Conservation (phyloP, 2,113 vertebrate species). For the Mastomys natalensis region DNA sequence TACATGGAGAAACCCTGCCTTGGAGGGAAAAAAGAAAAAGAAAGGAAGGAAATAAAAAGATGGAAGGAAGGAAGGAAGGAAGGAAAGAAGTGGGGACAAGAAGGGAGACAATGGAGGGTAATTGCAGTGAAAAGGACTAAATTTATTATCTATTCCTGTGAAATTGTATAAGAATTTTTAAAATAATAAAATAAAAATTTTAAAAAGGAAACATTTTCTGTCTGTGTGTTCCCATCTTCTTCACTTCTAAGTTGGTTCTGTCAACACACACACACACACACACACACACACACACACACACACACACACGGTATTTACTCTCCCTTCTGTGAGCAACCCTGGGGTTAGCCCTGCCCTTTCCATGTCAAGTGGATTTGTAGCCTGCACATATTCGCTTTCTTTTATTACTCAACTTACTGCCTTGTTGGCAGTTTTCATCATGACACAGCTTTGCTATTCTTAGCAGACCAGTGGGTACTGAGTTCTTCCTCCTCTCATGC, state of each 20-base stretch:
- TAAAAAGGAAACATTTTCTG: not conserved
- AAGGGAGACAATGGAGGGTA: not conserved
- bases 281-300: too few relatives aligned
- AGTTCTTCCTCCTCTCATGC: not conserved
- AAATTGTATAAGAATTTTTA: not conserved
- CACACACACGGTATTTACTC: not conserved
- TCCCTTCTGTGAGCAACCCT: not conserved
- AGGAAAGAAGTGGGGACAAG: too few relatives aligned
- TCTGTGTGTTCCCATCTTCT: not conserved
- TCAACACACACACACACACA: too few relatives aligned
- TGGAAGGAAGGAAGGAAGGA: rapidly evolving
- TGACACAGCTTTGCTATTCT: not conserved
- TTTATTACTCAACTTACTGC: not conserved
- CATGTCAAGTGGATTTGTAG: not conserved
- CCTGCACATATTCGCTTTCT: not conserved
- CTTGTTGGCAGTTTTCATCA: not conserved
- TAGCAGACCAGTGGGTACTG: too few relatives aligned
- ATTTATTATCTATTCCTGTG: not conserved
- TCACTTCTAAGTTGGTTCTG: not conserved
- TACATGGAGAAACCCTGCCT: not conserved
- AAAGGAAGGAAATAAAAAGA: too few relatives aligned
- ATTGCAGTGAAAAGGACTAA: too few relatives aligned
- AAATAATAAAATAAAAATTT: not conserved
- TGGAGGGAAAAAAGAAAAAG: too few relatives aligned
- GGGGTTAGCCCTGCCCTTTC: too few relatives aligned